Base-by-base conservation (phyloP, 2,113 vertebrate genomes). In the Archilochus colubris region DNA sequence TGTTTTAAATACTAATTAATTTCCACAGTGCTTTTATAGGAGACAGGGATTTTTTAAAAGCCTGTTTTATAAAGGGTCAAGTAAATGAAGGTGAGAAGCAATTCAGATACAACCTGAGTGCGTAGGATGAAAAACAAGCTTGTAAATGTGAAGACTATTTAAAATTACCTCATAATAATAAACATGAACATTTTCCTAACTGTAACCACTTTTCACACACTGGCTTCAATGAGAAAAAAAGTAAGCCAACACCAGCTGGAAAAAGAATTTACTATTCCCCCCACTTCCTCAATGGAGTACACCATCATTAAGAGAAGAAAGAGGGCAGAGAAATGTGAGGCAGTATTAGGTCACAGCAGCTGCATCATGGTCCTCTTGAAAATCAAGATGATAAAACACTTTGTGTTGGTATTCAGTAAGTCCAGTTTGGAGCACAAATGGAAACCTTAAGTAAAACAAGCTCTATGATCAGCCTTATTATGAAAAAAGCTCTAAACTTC, bases 401-500 rank as follows among this genome's bases (percentile, higher is more conserved):
- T 85, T n/a, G 31, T 82, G 53, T 66, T 58, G 76, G 20, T 40
- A n/a, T 27, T 33, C 40, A 16, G 40, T 77, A 76, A 61, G 78
- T 76, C 73, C 87, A 95, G 70, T 92, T 74, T 30, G 48, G 88
- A 83, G 82, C 69, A 90, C 69, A 93, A 79, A 93, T 30, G 18
- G 40, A 91, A 91, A 78, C 8, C 72, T 9, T 88, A 93, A 89
- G 31, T 40, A 38, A 72, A 61, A 33, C 28, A 36, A 61, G 48
- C 54, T 28, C 27, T 73, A 48, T 12, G 55, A 96, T 46, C 79
- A 48, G 85, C 27, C 82, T 72, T 88, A 93, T 94, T 92, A 38
- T 80, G 88, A 95, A 90, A 14, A n/a, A 76, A 86, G 61, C 46
- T 88, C 63, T 64, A 10, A 5, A 6, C 6, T 89, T 94, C 66